A percentile compares a stretch with the other conserved stretches of the same genome.
phyloP scores from a whole-genome alignment of 2,888 invertebrate species.

The Drosophila hamatofila region DNA sequence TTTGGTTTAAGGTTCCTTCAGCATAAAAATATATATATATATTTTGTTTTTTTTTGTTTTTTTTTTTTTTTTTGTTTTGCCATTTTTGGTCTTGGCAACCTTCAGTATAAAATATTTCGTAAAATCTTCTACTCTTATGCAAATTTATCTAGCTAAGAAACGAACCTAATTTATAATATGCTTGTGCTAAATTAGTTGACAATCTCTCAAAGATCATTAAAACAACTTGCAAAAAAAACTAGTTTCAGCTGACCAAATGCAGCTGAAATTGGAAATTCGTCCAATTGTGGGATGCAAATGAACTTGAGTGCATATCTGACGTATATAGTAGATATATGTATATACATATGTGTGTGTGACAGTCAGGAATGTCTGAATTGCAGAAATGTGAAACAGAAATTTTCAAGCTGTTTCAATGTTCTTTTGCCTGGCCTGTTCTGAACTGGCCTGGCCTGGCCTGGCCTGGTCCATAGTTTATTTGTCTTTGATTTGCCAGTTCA shows the following conservation, averaged over 20 bases:
- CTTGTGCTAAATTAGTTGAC: not conserved
- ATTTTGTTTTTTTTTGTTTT: not conserved
- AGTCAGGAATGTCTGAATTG: conserved; percentile 40
- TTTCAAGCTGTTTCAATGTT: not conserved
- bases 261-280: conserved; percentile 11
- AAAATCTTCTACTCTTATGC: not conserved
- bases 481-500: conserved; percentile 18
- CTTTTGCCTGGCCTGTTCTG: not conserved
- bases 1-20: not conserved
- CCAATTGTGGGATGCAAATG: conserved; percentile 14
- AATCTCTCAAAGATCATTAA: conserved; percentile 1
- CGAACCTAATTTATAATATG: not conserved
- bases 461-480: conserved; percentile 8
- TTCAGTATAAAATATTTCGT: not conserved
- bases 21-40: not conserved
- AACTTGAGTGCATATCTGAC: not conserved
- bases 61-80: not conserved
- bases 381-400: conserved; percentile 40
- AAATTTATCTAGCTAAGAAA: not conserved
- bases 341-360: not conserved
- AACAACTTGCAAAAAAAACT: conserved; percentile 2
- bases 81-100: not conserved
- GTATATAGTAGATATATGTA: too few species aligned
- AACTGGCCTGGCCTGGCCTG: not conserved
- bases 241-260: conserved; percentile 20